Conservation (phyloP, 2,888 invertebrate species). For the Salticus scenicus region DNA sequence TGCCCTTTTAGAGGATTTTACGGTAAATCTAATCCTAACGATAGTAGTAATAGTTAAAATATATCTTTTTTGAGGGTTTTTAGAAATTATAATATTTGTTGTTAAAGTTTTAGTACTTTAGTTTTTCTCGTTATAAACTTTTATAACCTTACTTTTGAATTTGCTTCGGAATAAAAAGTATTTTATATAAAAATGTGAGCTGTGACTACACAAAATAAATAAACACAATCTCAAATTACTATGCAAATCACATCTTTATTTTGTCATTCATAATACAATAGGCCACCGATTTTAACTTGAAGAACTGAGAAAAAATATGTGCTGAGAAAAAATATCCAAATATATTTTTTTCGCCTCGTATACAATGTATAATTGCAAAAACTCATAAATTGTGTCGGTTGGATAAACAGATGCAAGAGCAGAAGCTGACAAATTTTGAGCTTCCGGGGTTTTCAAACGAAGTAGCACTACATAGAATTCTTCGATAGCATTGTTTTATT, state of each 20-base stretch:
- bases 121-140: no score
- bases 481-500: constrained; percentile 55
- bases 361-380: constrained; percentile 46
- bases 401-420: constrained; percentile 45
- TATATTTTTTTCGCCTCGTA: constrained; percentile 24
- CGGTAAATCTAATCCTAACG: no score
- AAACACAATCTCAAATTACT: background rate
- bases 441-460: constrained; percentile 57
- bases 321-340: constrained; percentile 34
- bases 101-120: no score
- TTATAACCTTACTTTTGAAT: no score
- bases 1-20: no score
- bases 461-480: background rate
- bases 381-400: constrained; percentile 46
- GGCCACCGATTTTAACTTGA: constrained; percentile 36
- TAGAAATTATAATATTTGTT: no score
- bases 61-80: no score
- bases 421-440: background rate
- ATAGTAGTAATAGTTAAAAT: no score
- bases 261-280: constrained; percentile 28
- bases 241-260: constrained; percentile 10
- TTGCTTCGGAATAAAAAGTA: no score
- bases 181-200: no score
- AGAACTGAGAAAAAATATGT: no score
- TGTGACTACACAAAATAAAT: background rate